phyloP scores from a whole-genome alignment of 2,113 vertebrate genomes.

The Oenanthe melanoleuca region DNA sequence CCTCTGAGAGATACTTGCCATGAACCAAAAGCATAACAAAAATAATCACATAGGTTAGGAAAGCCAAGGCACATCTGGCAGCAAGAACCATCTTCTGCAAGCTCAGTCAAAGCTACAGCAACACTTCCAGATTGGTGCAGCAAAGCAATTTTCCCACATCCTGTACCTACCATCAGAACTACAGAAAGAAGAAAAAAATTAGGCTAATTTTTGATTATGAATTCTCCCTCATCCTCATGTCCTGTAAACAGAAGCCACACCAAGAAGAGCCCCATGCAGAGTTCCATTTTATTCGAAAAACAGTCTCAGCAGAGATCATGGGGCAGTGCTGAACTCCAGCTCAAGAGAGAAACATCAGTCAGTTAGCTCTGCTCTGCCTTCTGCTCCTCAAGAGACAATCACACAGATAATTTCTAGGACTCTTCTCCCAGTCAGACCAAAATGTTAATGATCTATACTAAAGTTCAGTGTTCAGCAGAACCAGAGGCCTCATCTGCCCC shows the following conservation, averaged over 20 bases:
- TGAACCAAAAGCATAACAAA: background rate
- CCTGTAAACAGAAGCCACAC: background rate
- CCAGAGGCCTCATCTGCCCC: background rate
- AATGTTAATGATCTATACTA: background rate
- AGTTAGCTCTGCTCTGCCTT: background rate
- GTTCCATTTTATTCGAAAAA: background rate
- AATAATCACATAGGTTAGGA: background rate
- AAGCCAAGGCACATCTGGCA: background rate
- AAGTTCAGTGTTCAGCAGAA: background rate
- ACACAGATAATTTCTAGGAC: background rate
- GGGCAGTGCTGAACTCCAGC: background rate
- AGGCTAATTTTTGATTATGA: background rate
- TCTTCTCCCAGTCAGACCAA: background rate
- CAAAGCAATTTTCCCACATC: background rate
- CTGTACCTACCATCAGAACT: background rate
- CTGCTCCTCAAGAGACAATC: background rate
- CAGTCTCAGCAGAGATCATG: background rate
- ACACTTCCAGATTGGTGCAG: background rate
- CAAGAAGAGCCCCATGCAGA: background rate
- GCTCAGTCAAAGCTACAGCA: background rate
- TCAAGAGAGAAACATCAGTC: background rate
- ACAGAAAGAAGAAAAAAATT: background rate
- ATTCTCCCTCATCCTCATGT: background rate
- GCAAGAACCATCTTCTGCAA: background rate
- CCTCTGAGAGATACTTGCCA: background rate